Conservation (phyloP, 2,113 vertebrate genomes). For the Salvelinus namaycush region DNA sequence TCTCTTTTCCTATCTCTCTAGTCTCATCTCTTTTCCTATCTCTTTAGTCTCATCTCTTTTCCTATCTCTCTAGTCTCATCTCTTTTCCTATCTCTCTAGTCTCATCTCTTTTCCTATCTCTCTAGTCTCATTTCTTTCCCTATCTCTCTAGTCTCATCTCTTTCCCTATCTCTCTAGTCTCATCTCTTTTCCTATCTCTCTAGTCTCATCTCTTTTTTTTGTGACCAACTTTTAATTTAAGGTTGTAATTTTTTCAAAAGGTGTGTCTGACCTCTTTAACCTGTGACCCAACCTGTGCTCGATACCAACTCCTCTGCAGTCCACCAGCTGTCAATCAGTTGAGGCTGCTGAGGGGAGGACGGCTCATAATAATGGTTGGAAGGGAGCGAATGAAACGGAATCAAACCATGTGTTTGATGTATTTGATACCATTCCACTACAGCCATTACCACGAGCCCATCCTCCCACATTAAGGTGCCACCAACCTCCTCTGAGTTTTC, state of each 20-base stretch:
- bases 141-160: background rate
- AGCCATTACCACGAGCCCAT: no score
- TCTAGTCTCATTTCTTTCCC: background rate
- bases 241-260: no score
- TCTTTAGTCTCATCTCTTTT: no score
- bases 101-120: slow-evolving; percentile 10
- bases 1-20: slow-evolving; percentile 17
- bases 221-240: no score
- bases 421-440: no score
- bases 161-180: background rate
- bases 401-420: no score
- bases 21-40: background rate
- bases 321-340: slow-evolving; percentile 52
- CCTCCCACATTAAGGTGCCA: background rate
- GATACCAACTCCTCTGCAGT: slow-evolving; percentile 39
- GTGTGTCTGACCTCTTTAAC: slow-evolving; percentile 52
- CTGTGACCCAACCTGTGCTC: slow-evolving; percentile 38
- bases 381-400: no score
- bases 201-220: background rate
- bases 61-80: slow-evolving; percentile 26
- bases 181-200: slow-evolving; percentile 21
- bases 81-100: no score
- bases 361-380: no score
- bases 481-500: slow-evolving; percentile 9
- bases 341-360: background rate